Percentiles rank a stretch among this genome's conserved stretches.
Evolutionary conservation across 2,797 vertebrate species (phyloP).

Genomic region (Limosa lapponica): DNA sequence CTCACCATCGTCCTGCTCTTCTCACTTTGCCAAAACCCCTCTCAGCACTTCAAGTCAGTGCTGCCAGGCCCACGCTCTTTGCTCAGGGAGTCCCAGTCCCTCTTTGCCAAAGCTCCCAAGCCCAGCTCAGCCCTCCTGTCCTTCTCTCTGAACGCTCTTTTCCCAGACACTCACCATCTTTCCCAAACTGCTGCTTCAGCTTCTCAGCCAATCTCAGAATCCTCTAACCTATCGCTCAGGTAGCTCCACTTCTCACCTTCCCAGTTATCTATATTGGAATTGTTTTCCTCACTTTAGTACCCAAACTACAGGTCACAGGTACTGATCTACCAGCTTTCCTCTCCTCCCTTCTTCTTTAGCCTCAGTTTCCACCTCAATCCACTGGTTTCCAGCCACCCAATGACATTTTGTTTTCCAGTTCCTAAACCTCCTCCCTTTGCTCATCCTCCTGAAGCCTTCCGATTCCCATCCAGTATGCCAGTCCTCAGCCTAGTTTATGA

Average conservation of each 20-base stretch:
- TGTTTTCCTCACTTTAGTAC: background rate
- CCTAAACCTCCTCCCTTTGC: background rate
- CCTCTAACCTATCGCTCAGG: background rate
- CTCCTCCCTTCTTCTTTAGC: background rate
- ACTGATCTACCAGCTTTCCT: background rate
- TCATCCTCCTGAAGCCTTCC: background rate
- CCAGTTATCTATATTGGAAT: background rate
- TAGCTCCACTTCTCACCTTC: background rate
- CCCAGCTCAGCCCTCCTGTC: background rate
- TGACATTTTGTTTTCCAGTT: background rate
- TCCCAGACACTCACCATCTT: background rate
- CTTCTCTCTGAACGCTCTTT: background rate
- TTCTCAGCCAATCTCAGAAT: background rate
- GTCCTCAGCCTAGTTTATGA: background rate
- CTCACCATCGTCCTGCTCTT: background rate
- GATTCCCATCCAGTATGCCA: background rate
- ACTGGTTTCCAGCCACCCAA: background rate
- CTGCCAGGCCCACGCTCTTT: background rate
- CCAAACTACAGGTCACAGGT: background rate
- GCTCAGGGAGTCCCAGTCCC: background rate
- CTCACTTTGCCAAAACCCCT: background rate
- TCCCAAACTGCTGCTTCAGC: background rate
- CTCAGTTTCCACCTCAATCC: background rate
- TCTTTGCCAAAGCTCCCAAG: background rate
- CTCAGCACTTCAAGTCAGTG: background rate